Evolutionary conservation across 2,888 invertebrate genomes (phyloP).

Genomic region (Dolichopus griseipennis): DNA sequence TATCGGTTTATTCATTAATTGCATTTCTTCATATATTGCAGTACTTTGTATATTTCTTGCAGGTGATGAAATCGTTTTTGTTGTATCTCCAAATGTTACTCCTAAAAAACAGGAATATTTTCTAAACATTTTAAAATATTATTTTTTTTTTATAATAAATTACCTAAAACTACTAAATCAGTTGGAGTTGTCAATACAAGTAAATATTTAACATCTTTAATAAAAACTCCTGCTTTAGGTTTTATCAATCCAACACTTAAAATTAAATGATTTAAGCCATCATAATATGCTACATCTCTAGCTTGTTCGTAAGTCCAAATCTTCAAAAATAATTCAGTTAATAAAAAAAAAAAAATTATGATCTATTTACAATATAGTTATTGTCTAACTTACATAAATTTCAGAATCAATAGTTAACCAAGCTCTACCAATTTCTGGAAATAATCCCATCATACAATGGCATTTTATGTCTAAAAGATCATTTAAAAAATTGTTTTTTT

Average conservation of each 20-base stretch:
- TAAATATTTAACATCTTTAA: constrained; percentile 81
- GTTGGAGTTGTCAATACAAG: constrained; percentile 88
- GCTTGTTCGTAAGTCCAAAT: constrained; percentile 93
- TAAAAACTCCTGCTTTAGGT: constrained; percentile 83
- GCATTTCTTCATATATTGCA: constrained; percentile 60
- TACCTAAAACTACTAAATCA: constrained; percentile 62
- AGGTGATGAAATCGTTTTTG: constrained; percentile 32
- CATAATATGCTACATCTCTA: constrained; percentile 91
- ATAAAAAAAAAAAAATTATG: not conserved
- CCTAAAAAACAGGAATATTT: constrained; percentile 23
- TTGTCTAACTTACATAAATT: constrained; percentile 70
- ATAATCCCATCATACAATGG: constrained; percentile 93
- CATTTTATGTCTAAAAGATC: constrained; percentile 74
- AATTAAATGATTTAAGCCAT: constrained; percentile 90
- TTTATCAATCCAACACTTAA: constrained; percentile 83
- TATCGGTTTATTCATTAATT: constrained; percentile 88
- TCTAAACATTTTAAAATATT: not conserved
- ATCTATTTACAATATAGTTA: not conserved
- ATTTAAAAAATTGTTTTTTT: constrained; percentile 12
- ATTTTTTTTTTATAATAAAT: too few relatives aligned
- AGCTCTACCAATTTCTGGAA: constrained; percentile 90
- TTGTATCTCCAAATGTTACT: constrained; percentile 38
- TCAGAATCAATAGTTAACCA: constrained; percentile 98
- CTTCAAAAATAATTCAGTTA: constrained; percentile 21
- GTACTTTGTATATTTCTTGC: constrained; percentile 26